Percentiles rank a stretch among this genome's conserved stretches.
These are phyloP conservation scores for Pristionchus maxplancki DNA, from an alignment of 2,888 invertebrate species.

Conservation along the genomic window DNA sequence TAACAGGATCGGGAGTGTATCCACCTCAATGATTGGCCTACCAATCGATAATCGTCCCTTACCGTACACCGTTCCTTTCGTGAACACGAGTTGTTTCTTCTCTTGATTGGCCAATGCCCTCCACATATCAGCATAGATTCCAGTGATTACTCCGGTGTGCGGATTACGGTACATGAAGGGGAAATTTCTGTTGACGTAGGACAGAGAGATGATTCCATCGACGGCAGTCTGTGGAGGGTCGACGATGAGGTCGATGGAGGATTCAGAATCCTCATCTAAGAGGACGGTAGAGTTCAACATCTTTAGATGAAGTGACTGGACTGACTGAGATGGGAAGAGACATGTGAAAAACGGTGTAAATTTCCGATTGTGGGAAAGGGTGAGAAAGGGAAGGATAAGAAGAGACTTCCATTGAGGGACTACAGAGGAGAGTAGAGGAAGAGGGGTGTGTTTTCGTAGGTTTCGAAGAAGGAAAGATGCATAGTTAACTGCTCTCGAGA, in stretches of 20 bases:
- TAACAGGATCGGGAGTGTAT: constrained; percentile 16
- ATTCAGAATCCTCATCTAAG: constrained; percentile 25
- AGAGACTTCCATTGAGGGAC: constrained; percentile 1
- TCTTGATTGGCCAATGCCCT: background rate
- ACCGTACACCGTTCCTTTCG: constrained; percentile 32
- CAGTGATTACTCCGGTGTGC: background rate
- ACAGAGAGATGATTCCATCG: background rate
- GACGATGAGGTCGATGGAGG: background rate
- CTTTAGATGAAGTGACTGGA: background rate
- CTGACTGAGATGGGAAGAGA: background rate
- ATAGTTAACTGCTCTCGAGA: background rate
- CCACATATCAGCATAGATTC: constrained; percentile 30
- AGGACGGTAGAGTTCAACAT: background rate
- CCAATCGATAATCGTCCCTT: background rate
- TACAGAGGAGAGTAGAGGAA: constrained; percentile 1
- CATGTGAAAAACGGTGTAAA: background rate
- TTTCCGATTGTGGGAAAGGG: constrained; percentile 13
- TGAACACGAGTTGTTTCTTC: background rate
- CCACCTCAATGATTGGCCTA: background rate
- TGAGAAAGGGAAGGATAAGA: background rate
- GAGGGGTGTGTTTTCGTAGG: background rate
- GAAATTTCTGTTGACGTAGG: constrained; percentile 23
- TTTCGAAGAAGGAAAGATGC: background rate
- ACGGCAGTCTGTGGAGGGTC: background rate
- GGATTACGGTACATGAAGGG: constrained; percentile 29